Conservation (phyloP, 2,888 invertebrate genomes). For the Drosophila suboccidentalis region DNA sequence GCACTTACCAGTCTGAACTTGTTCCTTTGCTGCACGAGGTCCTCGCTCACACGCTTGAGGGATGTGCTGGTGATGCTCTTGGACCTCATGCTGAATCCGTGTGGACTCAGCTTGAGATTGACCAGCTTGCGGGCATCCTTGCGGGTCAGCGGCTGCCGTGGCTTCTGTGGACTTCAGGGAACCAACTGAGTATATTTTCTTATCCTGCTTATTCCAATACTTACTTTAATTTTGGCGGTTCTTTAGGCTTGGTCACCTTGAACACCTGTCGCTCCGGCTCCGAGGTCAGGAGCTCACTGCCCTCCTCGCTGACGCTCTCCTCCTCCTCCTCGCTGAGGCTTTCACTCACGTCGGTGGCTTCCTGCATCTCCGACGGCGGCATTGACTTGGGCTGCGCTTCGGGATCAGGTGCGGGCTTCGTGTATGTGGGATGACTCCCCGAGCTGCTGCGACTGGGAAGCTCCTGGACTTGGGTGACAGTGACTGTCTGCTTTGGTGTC, state of each 20-base stretch:
- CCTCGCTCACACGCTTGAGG: conserved; percentile 55
- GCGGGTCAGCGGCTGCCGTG: conserved; percentile 56
- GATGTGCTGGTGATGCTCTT: conserved; percentile 57
- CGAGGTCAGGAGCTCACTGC: conserved; percentile 37
- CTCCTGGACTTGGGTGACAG: conserved; percentile 38
- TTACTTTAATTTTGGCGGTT: conserved; percentile 44
- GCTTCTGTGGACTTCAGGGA: conserved; percentile 31
- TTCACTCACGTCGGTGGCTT: conserved; percentile 74
- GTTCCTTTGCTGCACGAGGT: conserved; percentile 66
- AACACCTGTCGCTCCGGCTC: conserved; percentile 43
- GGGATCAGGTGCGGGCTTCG: conserved; percentile 24
- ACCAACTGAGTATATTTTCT: background rate
- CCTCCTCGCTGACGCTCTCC: conserved; percentile 37
- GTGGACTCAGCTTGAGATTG: conserved; percentile 51
- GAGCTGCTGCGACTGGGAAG: conserved; percentile 48
- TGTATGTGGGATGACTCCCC: conserved; percentile 58
- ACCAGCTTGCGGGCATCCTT: conserved; percentile 68
- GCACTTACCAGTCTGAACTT: conserved; percentile 68
- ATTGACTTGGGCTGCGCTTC: conserved; percentile 7
- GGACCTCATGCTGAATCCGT: conserved; percentile 67
- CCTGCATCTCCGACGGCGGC: conserved; percentile 28
- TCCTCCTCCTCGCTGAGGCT: conserved; percentile 70
- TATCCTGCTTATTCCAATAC: conserved; percentile 1
- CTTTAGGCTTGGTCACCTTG: conserved; percentile 24
- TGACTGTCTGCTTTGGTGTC: conserved; percentile 11